phyloP scores from a whole-genome alignment of 2,888 invertebrate genomes.

The Cantharis flavilabris region DNA sequence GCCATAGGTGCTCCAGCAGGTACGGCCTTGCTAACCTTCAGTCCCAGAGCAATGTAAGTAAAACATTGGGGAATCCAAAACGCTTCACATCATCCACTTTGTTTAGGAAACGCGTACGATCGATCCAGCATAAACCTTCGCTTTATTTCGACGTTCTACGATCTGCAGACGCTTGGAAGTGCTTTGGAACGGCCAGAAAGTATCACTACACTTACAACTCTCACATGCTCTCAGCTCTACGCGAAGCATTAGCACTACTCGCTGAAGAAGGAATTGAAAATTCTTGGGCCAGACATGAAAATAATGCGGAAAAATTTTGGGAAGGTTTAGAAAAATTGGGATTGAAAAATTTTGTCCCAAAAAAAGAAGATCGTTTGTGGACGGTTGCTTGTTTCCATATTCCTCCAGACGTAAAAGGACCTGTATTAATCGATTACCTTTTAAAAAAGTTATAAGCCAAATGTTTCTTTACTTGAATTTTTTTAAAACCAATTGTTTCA shows the following conservation, averaged over 20 bases:
- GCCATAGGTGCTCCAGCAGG: no score
- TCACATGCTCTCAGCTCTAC: conserved; percentile 74
- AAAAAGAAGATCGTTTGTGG: conserved; percentile 65
- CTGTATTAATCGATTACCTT: conserved; percentile 37
- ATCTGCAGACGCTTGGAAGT: conserved; percentile 70
- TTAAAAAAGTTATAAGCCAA: conserved; percentile 31
- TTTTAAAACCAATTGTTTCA: conserved; percentile 40
- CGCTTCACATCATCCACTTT: neutral
- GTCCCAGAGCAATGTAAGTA: no score
- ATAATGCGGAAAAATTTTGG: conserved; percentile 66
- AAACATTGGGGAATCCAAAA: neutral
- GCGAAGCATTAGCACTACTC: conserved; percentile 73
- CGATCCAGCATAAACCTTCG: conserved; percentile 58
- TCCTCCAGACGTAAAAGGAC: conserved; percentile 66
- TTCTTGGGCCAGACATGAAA: conserved; percentile 70
- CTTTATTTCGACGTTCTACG: conserved; percentile 69
- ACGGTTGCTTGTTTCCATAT: conserved; percentile 68
- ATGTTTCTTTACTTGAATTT: no score
- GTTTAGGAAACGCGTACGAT: conserved; percentile 59
- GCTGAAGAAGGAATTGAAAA: conserved; percentile 70
- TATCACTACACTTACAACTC: conserved; percentile 79
- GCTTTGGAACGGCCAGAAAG: conserved; percentile 17
- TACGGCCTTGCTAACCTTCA: no score
- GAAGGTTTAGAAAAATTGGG: conserved; percentile 67
- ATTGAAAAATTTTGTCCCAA: conserved; percentile 68